These are phyloP conservation scores for Sclerurus mexicanus DNA, from an alignment of 2,113 vertebrate genomes.

Conservation along the genomic window DNA sequence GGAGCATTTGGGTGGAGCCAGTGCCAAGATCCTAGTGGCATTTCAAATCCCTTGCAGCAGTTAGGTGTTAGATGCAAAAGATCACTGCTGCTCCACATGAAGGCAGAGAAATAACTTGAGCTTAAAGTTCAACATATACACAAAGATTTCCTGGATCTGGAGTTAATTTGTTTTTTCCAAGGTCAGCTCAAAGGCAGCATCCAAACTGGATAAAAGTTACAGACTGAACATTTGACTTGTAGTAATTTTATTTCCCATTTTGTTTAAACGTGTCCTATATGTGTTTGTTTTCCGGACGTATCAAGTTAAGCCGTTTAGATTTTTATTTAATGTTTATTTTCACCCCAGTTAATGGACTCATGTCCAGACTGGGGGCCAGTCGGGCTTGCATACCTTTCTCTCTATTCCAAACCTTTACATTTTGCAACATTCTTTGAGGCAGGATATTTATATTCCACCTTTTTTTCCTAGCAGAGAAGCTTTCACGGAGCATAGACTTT, in stretches of 20 bases:
- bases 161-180: slow-evolving; percentile 16
- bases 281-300: neutral
- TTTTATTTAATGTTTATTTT: neutral
- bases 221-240: neutral
- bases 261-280: neutral
- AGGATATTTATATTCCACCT: slow-evolving; percentile 20
- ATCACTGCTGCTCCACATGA: slow-evolving; percentile 38
- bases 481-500: neutral
- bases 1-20: neutral
- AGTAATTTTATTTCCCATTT: neutral
- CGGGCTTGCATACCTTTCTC: neutral
- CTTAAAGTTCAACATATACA: slow-evolving; percentile 10
- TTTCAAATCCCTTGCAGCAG: slow-evolving; percentile 52
- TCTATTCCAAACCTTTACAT: neutral
- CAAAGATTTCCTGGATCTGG: neutral
- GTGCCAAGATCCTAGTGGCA: slow-evolving; percentile 38
- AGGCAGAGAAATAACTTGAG: slow-evolving; percentile 10
- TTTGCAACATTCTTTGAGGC: neutral
- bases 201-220: neutral
- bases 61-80: slow-evolving; percentile 46
- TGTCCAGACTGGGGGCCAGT: neutral
- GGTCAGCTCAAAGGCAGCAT: neutral
- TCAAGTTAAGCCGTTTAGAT: neutral
- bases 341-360: neutral
- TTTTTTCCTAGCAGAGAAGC: neutral